Evolutionary conservation across 35 echinoderm and acorn worm genomes (phyloP).

Genomic region (Holothuria glaberrima): DNA sequence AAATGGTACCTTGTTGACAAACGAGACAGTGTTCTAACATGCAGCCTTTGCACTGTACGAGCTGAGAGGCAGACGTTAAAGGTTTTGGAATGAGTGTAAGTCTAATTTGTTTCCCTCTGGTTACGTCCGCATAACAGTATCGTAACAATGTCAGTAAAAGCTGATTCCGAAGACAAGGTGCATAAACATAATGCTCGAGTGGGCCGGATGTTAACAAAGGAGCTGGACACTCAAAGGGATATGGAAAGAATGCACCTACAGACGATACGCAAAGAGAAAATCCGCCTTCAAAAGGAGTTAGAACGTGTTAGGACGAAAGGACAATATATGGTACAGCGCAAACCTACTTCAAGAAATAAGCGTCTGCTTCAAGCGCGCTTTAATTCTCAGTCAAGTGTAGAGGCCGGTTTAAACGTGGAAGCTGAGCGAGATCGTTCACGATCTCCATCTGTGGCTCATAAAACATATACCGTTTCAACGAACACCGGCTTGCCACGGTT

Average conservation of each 20-base stretch:
- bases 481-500: constrained; percentile 24
- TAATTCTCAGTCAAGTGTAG: neutral
- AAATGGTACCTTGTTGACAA: no score
- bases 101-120: no score
- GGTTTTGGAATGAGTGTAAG: no score
- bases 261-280: constrained; percentile 87
- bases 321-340: constrained; percentile 59
- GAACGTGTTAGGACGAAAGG: constrained; percentile 75
- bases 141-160: neutral
- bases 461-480: no score
- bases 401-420: constrained; percentile 26
- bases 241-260: constrained; percentile 85
- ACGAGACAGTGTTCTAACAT: no score
- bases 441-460: neutral
- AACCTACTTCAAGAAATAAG: neutral
- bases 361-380: constrained; percentile 23
- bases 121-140: neutral
- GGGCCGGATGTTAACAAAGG: constrained; percentile 47
- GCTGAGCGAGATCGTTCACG: neutral
- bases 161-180: constrained; percentile 53
- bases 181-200: constrained; percentile 49
- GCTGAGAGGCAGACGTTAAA: no score
- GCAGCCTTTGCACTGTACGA: no score
- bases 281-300: constrained; percentile 80
- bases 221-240: constrained; percentile 65